Percentiles rank a stretch among this genome's conserved stretches.
Evolutionary conservation across 2,888 invertebrate species (phyloP).

Genomic region (Thereva unica): DNA sequence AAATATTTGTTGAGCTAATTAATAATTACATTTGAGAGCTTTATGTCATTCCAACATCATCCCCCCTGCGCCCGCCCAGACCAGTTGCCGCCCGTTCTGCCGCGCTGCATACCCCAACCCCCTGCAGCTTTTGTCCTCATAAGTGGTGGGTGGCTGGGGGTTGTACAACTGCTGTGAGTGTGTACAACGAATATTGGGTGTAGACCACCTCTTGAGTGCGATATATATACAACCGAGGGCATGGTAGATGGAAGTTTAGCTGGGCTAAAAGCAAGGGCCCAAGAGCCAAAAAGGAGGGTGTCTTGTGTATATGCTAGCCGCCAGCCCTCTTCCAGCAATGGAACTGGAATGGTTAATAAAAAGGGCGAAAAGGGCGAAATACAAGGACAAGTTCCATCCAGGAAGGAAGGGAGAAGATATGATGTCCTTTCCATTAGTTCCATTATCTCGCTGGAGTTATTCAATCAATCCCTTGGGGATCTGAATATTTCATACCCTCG

Average conservation of each 20-base stretch:
- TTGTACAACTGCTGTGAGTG: too few species aligned
- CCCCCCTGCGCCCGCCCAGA: neutral
- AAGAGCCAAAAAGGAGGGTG: neutral
- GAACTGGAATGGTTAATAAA: slow-evolving; percentile 29
- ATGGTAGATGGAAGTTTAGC: slow-evolving; percentile 12
- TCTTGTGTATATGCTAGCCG: slow-evolving; percentile 2
- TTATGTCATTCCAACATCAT: slow-evolving; percentile 13
- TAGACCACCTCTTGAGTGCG: slow-evolving; percentile 8
- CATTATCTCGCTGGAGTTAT: slow-evolving; percentile 34
- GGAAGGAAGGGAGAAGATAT: slow-evolving; percentile 29
- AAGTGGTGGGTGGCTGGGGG: too few species aligned
- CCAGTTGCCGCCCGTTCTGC: too few species aligned
- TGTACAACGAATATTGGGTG: too few species aligned
- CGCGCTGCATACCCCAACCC: too few species aligned
- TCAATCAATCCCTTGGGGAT: slow-evolving; percentile 32
- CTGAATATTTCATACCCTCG: slow-evolving; percentile 28
- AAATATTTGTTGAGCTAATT: slow-evolving; percentile 53
- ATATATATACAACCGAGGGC: slow-evolving; percentile 26
- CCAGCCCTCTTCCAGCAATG: neutral
- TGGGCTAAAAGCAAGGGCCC: slow-evolving; percentile 4
- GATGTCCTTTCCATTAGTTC: slow-evolving; percentile 36
- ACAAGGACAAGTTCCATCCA: slow-evolving; percentile 4
- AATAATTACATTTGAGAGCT: slow-evolving; percentile 49
- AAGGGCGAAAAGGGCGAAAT: slow-evolving; percentile 9
- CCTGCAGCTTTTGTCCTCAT: too few species aligned